Base-by-base conservation (phyloP, 2,797 vertebrate species). In the Sphaeramia orbicularis region DNA sequence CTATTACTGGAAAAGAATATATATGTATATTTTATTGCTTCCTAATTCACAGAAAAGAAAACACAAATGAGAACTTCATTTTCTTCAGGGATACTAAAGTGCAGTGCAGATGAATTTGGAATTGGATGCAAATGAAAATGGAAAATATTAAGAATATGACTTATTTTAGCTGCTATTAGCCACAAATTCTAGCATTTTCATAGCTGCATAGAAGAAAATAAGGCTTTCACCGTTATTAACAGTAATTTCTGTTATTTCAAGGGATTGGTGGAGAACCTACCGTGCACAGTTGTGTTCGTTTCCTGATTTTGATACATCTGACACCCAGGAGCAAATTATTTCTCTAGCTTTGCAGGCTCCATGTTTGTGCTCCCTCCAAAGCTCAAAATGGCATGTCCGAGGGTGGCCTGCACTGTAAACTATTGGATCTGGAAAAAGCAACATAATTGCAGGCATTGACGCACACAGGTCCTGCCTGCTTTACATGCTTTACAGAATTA, bases 61-160 rank as follows among this genome's bases (percentile, higher is more conserved):
- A 80, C 75, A 80, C 64, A 66, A 81, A 84, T 62, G 74, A 74
- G 42, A 71, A 71, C 63, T 78, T 81, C 7, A 55, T 80, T 74
- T 74, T 78, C 73, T 67, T 68, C 53, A 30, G 42, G 59, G 65
- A 71, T 58, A 51, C 45, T 41, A 74, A 87, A 86, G 84, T 89
- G 83, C 74, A 69, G 68, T 36, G 43, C 64, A 77, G 74, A 86
- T 86, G 74, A 82, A 66, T 81, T 79, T 68, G 57, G 74, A 88
- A 87, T 84, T 83, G 80, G 64, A 74, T 71, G 81, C 60, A 87
- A 85, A 90, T 87, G 87, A 88, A 88, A 89, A 90, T 88, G 81
- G 79, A 79, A 86, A 84, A 76, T 82, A 71, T 71, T 64, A 73
- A 73, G 57, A 82, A 87, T n/a, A 74, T 72, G 36, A 38, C 67